A percentile compares a stretch with the other conserved stretches of the same genome.
phyloP scores from a whole-genome alignment of 2,797 vertebrate species.

The Coregonus sp. region DNA sequence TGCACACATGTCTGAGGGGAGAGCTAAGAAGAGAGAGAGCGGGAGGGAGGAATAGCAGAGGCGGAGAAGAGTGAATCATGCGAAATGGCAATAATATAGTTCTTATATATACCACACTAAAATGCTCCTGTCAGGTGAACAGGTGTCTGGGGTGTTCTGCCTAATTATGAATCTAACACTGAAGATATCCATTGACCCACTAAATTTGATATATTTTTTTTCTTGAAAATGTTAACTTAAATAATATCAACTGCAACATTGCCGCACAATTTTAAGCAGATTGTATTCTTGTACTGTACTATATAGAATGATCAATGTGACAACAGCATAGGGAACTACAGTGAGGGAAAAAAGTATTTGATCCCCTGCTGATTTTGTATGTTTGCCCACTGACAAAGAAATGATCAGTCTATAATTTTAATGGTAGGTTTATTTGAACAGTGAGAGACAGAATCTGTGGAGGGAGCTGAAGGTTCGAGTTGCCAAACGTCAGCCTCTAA shows the following conservation, averaged over 20 bases:
- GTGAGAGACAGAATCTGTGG: too few species aligned
- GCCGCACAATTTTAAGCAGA: slow-evolving; percentile 14
- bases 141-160: not conserved
- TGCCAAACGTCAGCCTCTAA: too few species aligned
- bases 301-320: slow-evolving; percentile 22
- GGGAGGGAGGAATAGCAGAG: not conserved
- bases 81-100: slow-evolving; percentile 4
- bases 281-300: slow-evolving; percentile 12
- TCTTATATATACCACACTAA: not conserved
- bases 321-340: slow-evolving; percentile 40
- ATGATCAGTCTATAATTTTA: too few species aligned
- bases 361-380: too few species aligned
- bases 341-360: too few species aligned
- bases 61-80: not conserved
- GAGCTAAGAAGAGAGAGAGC: slow-evolving; percentile 76
- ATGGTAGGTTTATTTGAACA: too few species aligned
- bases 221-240: not conserved
- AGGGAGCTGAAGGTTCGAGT: too few species aligned
- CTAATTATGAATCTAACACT: not conserved
- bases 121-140: slow-evolving; percentile 21
- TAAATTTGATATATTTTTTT: not conserved
- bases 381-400: too few species aligned
- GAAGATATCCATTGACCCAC: not conserved
- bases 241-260: slow-evolving; percentile 31
- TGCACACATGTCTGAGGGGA: slow-evolving; percentile 84